These are phyloP conservation scores for Anguilla japonica DNA, from an alignment of 2,113 vertebrate genomes.

Conservation along the genomic window DNA sequence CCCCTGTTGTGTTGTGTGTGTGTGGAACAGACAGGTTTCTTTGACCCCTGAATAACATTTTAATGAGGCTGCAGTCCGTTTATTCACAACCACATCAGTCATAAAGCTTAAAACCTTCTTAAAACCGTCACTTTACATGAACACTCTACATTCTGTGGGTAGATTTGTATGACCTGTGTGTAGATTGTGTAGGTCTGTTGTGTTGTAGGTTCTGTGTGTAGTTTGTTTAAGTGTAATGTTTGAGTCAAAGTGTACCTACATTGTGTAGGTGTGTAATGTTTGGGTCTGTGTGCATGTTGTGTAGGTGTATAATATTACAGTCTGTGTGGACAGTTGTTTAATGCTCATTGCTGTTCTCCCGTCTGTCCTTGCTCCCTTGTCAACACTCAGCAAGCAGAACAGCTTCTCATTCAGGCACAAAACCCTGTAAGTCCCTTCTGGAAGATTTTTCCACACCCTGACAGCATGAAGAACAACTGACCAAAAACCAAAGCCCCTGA, in stretches of 20 bases:
- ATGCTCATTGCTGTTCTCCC: constrained; percentile 70
- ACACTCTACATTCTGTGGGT: neutral
- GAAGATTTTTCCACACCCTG: constrained; percentile 68
- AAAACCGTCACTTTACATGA: neutral
- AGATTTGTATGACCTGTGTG: neutral
- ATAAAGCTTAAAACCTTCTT: neutral
- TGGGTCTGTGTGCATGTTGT: too few species aligned
- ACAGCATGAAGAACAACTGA: too few species aligned
- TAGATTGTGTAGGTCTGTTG: neutral
- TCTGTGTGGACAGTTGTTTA: neutral
- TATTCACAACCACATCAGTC: neutral
- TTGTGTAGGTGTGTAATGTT: too few species aligned
- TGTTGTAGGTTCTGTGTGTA: neutral
- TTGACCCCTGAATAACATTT: neutral
- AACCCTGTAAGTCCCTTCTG: constrained; percentile 92
- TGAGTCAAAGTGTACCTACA: too few species aligned
- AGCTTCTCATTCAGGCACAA: constrained; percentile 99
- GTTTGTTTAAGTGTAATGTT: neutral
- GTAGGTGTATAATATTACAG: too few species aligned
- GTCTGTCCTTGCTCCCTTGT: constrained; percentile 78
- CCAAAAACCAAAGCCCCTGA: constrained; percentile 43
- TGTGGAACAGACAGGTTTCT: neutral
- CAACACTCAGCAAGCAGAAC: constrained; percentile 95
- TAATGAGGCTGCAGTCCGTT: neutral
- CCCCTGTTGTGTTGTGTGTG: neutral